Conservation (phyloP, 2,113 vertebrate genomes). For the Psittacula cyanocephala region DNA sequence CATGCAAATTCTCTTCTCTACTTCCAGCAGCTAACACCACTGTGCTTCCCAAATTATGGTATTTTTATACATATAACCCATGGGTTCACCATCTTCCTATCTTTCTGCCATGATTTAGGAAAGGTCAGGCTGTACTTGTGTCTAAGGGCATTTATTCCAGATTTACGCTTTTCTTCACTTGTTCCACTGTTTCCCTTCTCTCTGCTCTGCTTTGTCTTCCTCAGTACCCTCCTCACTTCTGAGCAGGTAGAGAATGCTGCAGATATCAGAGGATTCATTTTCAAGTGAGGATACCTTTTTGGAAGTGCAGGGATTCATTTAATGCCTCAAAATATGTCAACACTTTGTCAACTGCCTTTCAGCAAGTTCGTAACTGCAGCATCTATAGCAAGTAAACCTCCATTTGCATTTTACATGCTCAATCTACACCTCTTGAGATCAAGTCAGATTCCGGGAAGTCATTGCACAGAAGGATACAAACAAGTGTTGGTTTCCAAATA, state of each 20-base stretch:
- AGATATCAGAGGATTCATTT: neutral
- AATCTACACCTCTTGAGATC: neutral
- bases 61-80: neutral
- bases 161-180: neutral
- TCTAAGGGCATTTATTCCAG: neutral
- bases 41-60: neutral
- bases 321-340: neutral
- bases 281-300: neutral
- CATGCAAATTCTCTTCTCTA: neutral
- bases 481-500: neutral
- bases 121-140: neutral
- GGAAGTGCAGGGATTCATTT: neutral
- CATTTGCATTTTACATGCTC: neutral
- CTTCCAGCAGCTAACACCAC: neutral
- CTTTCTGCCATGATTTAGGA: neutral
- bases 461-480: neutral
- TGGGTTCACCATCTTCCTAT: neutral
- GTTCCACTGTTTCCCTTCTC: neutral
- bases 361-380: neutral
- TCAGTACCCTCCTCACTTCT: neutral
- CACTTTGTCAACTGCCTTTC: neutral
- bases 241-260: neutral
- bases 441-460: neutral
- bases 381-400: neutral
- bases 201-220: neutral